These are phyloP conservation scores for Etheostoma perlongum DNA, from an alignment of 2,797 vertebrate species.

Conservation along the genomic window DNA sequence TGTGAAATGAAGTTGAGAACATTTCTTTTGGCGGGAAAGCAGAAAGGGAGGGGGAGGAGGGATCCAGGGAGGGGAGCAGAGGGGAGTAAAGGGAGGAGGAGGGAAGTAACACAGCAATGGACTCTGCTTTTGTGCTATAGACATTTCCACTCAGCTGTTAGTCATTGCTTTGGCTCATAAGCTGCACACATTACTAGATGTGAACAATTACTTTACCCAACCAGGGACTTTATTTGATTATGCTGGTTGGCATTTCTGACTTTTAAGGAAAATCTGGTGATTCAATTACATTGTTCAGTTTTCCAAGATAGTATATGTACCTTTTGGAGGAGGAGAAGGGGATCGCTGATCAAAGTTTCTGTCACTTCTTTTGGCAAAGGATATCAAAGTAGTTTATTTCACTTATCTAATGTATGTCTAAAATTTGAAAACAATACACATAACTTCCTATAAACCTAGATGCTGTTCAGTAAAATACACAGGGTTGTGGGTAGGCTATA, in stretches of 20 bases:
- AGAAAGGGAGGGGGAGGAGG: conserved; percentile 37
- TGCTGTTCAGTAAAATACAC: neutral
- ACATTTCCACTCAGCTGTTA: conserved; percentile 77
- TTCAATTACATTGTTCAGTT: conserved; percentile 47
- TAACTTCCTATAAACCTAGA: neutral
- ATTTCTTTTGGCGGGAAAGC: conserved; percentile 68
- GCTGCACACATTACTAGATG: conserved; percentile 33
- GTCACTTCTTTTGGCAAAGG: neutral
- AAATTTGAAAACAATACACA: neutral
- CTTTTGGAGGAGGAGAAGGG: conserved; percentile 19
- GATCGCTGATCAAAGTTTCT: neutral
- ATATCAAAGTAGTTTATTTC: neutral
- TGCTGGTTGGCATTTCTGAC: conserved; percentile 40
- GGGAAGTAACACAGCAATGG: conserved; percentile 16
- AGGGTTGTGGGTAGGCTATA: too few species aligned
- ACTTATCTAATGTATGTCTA: neutral
- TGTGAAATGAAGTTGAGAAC: conserved; percentile 64
- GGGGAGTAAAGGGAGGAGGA: conserved; percentile 9
- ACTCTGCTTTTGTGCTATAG: conserved; percentile 56
- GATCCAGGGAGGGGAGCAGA: conserved; percentile 35
- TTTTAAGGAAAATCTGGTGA: conserved; percentile 55
- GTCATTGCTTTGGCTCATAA: conserved; percentile 64
- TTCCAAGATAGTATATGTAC: conserved; percentile 46
- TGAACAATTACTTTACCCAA: conserved; percentile 59
- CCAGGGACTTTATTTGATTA: conserved; percentile 59